Evolutionary conservation across 2,797 vertebrate species (phyloP).

Genomic region (Dryobates pubescens): DNA sequence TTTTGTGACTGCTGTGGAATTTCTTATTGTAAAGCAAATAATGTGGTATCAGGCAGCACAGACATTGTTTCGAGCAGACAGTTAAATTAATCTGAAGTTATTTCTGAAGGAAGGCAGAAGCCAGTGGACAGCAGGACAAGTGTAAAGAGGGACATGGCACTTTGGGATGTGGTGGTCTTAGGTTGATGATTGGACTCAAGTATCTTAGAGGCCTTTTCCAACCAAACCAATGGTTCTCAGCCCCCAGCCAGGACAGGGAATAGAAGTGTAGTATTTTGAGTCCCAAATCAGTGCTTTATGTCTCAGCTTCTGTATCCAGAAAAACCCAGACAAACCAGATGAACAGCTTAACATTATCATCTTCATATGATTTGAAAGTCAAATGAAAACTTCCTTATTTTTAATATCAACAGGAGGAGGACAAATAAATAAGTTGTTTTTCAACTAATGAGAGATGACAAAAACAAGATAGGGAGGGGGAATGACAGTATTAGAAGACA

Average conservation of each 20-base stretch:
- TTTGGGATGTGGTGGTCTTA: no score
- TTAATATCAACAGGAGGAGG: neutral
- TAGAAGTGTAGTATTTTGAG: neutral
- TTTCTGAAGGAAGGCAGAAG: neutral
- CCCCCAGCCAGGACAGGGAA: neutral
- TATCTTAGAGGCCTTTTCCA: no score
- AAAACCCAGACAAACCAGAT: neutral
- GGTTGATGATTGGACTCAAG: no score
- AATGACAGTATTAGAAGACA: neutral
- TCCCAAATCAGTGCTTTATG: neutral
- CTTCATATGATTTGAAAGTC: neutral
- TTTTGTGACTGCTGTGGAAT: neutral
- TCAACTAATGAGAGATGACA: neutral
- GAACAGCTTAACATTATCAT: neutral
- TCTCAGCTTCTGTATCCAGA: neutral
- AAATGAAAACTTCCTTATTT: neutral
- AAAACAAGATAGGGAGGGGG: neutral
- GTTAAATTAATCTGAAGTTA: neutral
- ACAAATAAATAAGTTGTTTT: neutral
- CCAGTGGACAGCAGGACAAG: neutral
- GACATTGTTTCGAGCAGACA: neutral
- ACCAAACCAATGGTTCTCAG: neutral
- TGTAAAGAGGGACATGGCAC: neutral
- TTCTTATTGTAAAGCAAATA: neutral
- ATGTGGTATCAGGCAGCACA: neutral